Conservation (phyloP, 1,140 invertebrate species). For the Zaprionus inermis region DNA sequence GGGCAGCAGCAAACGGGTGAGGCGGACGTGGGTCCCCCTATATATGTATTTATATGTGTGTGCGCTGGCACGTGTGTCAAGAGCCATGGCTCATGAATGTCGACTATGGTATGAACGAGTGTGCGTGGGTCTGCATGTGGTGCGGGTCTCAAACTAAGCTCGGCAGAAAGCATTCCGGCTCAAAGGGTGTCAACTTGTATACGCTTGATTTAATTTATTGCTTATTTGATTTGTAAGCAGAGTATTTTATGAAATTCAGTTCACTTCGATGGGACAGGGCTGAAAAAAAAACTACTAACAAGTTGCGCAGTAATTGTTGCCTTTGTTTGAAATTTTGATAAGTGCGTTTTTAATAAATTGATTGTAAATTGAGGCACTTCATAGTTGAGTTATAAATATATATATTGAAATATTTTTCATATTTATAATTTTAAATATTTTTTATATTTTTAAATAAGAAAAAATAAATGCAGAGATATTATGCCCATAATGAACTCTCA, state of each 20-base stretch:
- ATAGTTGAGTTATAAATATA: not conserved
- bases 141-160: slow-evolving; percentile 38
- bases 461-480: too few relatives aligned
- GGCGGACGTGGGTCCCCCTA: not conserved
- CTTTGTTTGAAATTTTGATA: slow-evolving; percentile 20
- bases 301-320: slow-evolving; percentile 14
- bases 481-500: too few relatives aligned
- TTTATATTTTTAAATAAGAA: too few relatives aligned
- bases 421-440: too few relatives aligned
- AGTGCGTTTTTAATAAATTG: not conserved
- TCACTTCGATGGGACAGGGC: not conserved
- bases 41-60: not conserved
- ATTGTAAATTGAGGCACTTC: not conserved
- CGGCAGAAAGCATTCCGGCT: slow-evolving; percentile 49
- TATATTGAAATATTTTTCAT: not conserved
- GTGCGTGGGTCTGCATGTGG: slow-evolving; percentile 1
- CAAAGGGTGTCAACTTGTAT: slow-evolving; percentile 66
- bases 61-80: slow-evolving; percentile 55
- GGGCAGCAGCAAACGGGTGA: slow-evolving; percentile 23
- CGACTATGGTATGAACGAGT: not conserved
- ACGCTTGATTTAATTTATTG: slow-evolving; percentile 67
- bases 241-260: slow-evolving; percentile 35
- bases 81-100: slow-evolving; percentile 18
- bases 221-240: slow-evolving; percentile 50
- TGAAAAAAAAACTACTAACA: slow-evolving; percentile 18